Evolutionary conservation across 2,797 vertebrate genomes (phyloP).

Genomic region (Oceanodroma leucorhoa): DNA sequence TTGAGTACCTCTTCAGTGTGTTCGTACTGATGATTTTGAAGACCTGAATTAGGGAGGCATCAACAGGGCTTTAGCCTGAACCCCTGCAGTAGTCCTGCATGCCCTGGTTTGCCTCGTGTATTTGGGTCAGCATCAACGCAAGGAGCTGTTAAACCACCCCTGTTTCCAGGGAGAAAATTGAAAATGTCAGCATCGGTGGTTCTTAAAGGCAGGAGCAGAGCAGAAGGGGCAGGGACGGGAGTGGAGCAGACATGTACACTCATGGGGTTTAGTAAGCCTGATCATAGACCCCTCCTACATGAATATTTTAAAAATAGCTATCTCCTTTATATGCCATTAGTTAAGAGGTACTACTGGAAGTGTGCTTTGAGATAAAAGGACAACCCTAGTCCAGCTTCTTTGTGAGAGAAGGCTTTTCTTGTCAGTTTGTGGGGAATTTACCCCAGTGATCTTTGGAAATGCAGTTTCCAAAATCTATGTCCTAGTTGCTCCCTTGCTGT

Average conservation of each 20-base stretch:
- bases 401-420: not conserved
- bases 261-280: not conserved
- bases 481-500: not conserved
- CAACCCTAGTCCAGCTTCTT: not conserved
- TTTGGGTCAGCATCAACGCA: accelerated
- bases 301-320: not conserved
- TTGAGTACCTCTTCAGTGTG: accelerated
- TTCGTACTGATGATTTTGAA: not conserved
- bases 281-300: not conserved
- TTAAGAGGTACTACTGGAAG: not conserved
- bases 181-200: not conserved
- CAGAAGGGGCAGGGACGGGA: not conserved
- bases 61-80: not conserved
- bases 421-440: not conserved
- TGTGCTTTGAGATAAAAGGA: not conserved
- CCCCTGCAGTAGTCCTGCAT: too few relatives aligned
- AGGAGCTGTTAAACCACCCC: not conserved
- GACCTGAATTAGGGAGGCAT: not conserved
- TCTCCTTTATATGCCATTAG: not conserved
- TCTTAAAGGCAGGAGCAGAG: not conserved
- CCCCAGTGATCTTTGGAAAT: not conserved
- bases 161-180: not conserved
- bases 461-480: not conserved
- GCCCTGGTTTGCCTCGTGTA: not conserved
- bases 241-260: not conserved